These are phyloP conservation scores for Lonchura striata DNA, from an alignment of 2,113 vertebrate genomes.

Conservation along the genomic window DNA sequence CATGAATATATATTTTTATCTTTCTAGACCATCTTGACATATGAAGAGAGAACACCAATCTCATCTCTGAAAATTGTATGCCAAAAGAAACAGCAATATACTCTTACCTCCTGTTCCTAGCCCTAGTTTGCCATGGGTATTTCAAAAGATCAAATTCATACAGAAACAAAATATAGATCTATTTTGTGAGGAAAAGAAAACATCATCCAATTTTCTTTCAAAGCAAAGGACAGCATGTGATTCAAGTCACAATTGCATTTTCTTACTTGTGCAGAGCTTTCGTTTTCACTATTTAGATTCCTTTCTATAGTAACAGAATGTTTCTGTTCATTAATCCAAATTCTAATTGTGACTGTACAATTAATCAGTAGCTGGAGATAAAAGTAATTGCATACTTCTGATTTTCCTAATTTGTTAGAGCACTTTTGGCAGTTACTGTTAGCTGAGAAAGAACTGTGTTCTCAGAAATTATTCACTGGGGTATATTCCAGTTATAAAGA, in stretches of 20 bases:
- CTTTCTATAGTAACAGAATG: neutral
- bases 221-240: neutral
- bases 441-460: neutral
- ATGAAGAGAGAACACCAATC: neutral
- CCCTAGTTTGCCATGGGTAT: neutral
- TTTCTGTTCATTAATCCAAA: neutral
- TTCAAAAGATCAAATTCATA: neutral
- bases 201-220: neutral
- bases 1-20: neutral
- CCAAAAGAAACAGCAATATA: neutral
- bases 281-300: neutral
- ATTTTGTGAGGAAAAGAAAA: neutral
- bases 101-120: neutral
- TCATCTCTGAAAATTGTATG: neutral
- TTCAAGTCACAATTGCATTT: neutral
- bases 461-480: neutral
- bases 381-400: slow-evolving; percentile 15
- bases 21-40: neutral
- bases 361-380: neutral
- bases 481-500: neutral
- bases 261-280: neutral
- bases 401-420: neutral
- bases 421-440: neutral
- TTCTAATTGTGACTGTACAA: neutral
- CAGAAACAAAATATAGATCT: neutral